Percentiles rank a stretch among this genome's conserved stretches.
phyloP scores from a whole-genome alignment of 2,888 invertebrate species.

The Erebia ligea region DNA sequence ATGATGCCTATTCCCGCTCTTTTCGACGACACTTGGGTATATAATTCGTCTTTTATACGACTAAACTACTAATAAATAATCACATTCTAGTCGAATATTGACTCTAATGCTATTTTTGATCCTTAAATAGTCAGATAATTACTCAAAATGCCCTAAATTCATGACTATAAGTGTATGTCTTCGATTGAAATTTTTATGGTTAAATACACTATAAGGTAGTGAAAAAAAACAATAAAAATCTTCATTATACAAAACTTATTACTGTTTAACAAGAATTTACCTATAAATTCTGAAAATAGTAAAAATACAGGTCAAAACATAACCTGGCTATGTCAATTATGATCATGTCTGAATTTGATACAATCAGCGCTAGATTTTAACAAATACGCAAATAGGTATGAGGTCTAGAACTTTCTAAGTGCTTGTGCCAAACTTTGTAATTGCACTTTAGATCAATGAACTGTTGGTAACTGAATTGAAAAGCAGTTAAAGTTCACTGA shows the following conservation, averaged over 20 bases:
- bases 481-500: not conserved
- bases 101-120: not conserved
- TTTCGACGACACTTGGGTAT: conserved; percentile 45
- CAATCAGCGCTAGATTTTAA: not conserved
- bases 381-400: not conserved
- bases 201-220: not conserved
- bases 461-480: not conserved
- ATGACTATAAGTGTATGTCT: not conserved
- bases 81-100: not conserved
- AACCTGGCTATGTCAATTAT: not conserved
- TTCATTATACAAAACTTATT: not conserved
- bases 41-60: not conserved
- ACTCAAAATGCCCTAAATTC: not conserved
- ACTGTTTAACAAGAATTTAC: not conserved
- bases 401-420: not conserved
- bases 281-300: not conserved
- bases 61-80: not conserved
- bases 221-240: not conserved
- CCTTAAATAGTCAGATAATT: too few species aligned
- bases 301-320: not conserved
- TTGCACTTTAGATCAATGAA: too few species aligned
- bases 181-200: not conserved
- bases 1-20: conserved; percentile 59
- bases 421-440: not conserved
- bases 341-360: not conserved